phyloP scores from a whole-genome alignment of 2,888 invertebrate genomes.

The Xestia sexstrigata region DNA sequence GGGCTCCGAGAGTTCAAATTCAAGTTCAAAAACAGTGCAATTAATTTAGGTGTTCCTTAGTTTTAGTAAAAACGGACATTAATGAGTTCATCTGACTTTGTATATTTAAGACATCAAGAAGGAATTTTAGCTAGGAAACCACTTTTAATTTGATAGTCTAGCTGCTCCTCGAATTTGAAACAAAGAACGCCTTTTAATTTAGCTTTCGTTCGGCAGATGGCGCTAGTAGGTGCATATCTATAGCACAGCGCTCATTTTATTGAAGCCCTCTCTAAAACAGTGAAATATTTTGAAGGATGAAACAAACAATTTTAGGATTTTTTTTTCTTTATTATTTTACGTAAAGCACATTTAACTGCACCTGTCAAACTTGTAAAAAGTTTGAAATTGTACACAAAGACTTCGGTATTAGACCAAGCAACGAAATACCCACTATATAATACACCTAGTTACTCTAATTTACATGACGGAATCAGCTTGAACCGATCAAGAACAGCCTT shows the following conservation, averaged over 20 bases:
- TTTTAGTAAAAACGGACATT: not conserved
- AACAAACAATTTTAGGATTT: not conserved
- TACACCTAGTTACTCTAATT: not conserved
- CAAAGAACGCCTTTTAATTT: not conserved
- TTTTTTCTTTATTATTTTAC: not conserved
- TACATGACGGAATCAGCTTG: not conserved
- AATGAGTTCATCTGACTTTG: not conserved
- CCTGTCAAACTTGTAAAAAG: not conserved
- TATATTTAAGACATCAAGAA: not conserved
- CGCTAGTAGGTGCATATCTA: conserved; percentile 22
- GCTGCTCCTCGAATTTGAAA: not conserved
- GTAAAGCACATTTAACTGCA: not conserved
- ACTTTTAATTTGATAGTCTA: not conserved
- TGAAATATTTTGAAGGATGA: not conserved
- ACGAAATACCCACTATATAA: not conserved
- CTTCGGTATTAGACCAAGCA: not conserved
- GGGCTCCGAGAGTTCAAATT: not conserved
- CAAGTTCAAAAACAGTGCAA: not conserved
- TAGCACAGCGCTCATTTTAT: not conserved
- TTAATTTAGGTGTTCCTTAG: not conserved
- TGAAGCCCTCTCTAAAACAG: not conserved
- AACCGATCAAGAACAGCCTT: not conserved
- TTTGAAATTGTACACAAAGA: not conserved
- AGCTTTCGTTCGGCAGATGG: conserved; percentile 25
- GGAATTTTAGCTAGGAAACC: not conserved